Evolutionary conservation across 2,113 vertebrate genomes (phyloP).

Genomic region (Thymallus thymallus): DNA sequence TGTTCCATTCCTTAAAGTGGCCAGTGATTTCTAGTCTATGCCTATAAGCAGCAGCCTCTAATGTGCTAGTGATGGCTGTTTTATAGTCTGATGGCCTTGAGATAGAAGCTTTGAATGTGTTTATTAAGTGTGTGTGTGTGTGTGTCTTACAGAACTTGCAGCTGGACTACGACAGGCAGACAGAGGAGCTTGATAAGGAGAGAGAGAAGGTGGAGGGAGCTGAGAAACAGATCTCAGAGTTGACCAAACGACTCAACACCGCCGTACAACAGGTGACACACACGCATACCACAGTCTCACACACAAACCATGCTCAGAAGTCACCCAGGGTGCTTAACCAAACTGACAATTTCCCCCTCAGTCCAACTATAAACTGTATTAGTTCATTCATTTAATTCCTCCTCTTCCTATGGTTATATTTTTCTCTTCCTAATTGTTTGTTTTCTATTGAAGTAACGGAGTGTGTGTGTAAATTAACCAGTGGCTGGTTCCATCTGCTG

Average conservation of each 20-base stretch:
- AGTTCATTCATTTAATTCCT: constrained; percentile 24
- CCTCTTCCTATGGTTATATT: constrained; percentile 43
- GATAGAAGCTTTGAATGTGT: no score
- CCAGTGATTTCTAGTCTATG: no score
- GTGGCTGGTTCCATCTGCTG: constrained; percentile 61
- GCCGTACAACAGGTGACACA: constrained; percentile 80
- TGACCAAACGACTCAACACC: constrained; percentile 81
- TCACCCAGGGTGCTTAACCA: no score
- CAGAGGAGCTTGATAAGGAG: constrained; percentile 89
- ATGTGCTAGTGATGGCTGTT: no score
- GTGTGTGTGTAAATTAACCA: constrained; percentile 63
- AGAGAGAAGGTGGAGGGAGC: constrained; percentile 76
- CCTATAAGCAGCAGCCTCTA: no score
- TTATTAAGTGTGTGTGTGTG: not conserved
- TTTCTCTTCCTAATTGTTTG: constrained; percentile 13
- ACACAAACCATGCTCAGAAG: constrained; percentile 9
- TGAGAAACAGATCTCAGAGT: constrained; percentile 84
- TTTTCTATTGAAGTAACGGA: constrained; percentile 42
- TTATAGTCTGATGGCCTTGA: no score
- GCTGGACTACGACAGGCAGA: constrained; percentile 89
- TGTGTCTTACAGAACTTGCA: constrained; percentile 82
- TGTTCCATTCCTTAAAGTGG: no score
- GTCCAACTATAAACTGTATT: constrained; percentile 43
- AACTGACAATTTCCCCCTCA: no score
- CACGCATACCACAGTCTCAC: constrained; percentile 36